Evolutionary conservation across 64 coral and sea anemone species (phyloP).

Genomic region (Acropora tenuis): DNA sequence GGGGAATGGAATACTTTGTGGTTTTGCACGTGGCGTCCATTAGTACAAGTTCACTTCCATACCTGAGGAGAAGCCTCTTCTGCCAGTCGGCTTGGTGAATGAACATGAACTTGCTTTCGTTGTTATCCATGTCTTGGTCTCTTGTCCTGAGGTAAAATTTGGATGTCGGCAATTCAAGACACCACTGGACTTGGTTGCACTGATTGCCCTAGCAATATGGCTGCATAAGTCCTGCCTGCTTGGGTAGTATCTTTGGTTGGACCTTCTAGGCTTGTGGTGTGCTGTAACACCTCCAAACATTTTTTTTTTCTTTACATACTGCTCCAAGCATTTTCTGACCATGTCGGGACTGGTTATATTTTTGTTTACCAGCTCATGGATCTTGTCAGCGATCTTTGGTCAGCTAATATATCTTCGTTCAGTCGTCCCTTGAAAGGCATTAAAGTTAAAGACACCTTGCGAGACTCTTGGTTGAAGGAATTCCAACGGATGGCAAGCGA

Average conservation of each 20-base stretch:
- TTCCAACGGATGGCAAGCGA: no score
- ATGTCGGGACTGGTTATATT: constrained; percentile 36
- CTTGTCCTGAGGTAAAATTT: constrained; percentile 49
- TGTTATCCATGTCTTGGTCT: neutral
- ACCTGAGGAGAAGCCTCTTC: constrained; percentile 8
- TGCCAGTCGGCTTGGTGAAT: constrained; percentile 16
- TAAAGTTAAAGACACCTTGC: no score
- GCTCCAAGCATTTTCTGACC: constrained; percentile 26
- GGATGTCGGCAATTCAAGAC: neutral
- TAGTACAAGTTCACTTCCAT: constrained; percentile 17
- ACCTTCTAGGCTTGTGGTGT: constrained; percentile 33
- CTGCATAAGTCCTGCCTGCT: constrained; percentile 40
- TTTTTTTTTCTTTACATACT: constrained; percentile 30
- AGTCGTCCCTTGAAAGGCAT: no score
- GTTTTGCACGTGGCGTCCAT: constrained; percentile 32
- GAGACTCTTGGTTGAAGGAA: no score
- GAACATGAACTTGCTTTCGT: constrained; percentile 8
- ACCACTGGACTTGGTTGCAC: constrained; percentile 42
- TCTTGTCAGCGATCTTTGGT: constrained; percentile 25
- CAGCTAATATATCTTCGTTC: neutral
- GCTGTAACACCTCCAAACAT: constrained; percentile 31
- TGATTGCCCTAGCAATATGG: constrained; percentile 50
- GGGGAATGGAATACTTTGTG: no score
- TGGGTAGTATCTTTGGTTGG: constrained; percentile 45
- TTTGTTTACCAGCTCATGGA: constrained; percentile 34